A percentile compares a stretch with the other conserved stretches of the same genome.
These are phyloP conservation scores for Malthinus flaveolus DNA, from an alignment of 2,888 invertebrate genomes.

Conservation along the genomic window DNA sequence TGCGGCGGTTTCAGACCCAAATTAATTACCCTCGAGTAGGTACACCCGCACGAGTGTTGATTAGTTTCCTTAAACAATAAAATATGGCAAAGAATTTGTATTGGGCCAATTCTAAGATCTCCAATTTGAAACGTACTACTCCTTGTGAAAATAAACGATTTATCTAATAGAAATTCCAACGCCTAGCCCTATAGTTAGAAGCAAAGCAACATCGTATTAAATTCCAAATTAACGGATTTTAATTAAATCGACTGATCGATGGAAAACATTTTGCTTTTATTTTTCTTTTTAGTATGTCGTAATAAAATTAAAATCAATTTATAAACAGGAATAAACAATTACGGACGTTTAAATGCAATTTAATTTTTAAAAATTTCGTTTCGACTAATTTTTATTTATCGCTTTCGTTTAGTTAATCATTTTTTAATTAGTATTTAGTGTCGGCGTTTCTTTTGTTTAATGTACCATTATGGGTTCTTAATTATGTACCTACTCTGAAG, in stretches of 20 bases:
- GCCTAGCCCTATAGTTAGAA: conserved; percentile 1
- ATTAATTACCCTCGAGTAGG: too few relatives aligned
- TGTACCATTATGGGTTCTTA: neutral
- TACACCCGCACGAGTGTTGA: too few relatives aligned
- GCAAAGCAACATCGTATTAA: conserved; percentile 5
- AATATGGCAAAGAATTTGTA: too few relatives aligned
- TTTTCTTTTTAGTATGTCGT: conserved; percentile 1
- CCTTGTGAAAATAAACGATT: conserved; percentile 3
- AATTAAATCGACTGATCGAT: conserved; percentile 12
- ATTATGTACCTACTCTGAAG: neutral
- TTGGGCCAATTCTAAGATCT: too few relatives aligned
- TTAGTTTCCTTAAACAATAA: too few relatives aligned
- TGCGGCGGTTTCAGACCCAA: too few relatives aligned
- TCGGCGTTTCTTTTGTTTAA: neutral
- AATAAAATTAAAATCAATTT: conserved; percentile 4
- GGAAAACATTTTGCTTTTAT: conserved; percentile 1
- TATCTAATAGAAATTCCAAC: conserved; percentile 6
- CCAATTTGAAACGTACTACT: neutral
- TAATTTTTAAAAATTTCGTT: neutral
- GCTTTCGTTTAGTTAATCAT: too few relatives aligned
- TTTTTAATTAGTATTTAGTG: too few relatives aligned
- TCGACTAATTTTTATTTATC: too few relatives aligned
- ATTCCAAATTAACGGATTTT: conserved; percentile 13
- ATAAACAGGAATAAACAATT: neutral
- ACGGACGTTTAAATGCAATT: neutral